Percentiles rank a stretch among this genome's conserved stretches.
Conservation (phyloP, 2,888 invertebrate species). For the Chymomyza procnemis region DNA sequence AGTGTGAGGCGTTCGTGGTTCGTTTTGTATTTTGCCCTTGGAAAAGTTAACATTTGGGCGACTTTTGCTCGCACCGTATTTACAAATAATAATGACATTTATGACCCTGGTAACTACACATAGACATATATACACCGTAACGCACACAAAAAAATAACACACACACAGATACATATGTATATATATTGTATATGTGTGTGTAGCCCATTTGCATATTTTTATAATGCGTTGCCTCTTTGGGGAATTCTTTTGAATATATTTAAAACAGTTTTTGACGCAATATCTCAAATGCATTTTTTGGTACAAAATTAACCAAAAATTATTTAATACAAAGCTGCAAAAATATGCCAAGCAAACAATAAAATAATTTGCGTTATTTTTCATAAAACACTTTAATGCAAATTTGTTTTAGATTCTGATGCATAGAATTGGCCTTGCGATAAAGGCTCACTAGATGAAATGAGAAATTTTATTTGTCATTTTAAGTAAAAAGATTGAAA, state of each 20-base stretch:
- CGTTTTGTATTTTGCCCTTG: constrained; percentile 51
- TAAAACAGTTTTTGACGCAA: not conserved
- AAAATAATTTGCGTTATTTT: constrained; percentile 4
- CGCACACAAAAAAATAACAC: constrained; percentile 13
- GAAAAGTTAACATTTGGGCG: constrained; percentile 67
- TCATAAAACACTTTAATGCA: not conserved
- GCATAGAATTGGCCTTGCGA: no score
- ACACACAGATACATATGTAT: not conserved
- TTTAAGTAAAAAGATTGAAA: no score
- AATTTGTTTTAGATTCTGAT: not conserved
- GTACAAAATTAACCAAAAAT: constrained; percentile 44
- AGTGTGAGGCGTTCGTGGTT: constrained; percentile 16
- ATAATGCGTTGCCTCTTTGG: not conserved
- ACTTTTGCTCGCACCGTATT: constrained; percentile 65
- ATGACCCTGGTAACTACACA: constrained; percentile 57
- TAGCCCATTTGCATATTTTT: not conserved
- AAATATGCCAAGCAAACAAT: constrained; percentile 43
- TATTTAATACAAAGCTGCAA: constrained; percentile 61
- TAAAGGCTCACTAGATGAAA: no score
- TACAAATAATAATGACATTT: constrained; percentile 71
- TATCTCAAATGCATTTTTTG: not conserved
- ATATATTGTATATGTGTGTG: no score
- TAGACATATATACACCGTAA: constrained; percentile 12
- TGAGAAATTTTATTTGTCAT: no score
- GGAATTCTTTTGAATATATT: not conserved